Percentiles rank a stretch among this genome's conserved stretches.
Evolutionary conservation across 92 coral and sea anemone genomes (phyloP).

Genomic region (Phenganax marumi): DNA sequence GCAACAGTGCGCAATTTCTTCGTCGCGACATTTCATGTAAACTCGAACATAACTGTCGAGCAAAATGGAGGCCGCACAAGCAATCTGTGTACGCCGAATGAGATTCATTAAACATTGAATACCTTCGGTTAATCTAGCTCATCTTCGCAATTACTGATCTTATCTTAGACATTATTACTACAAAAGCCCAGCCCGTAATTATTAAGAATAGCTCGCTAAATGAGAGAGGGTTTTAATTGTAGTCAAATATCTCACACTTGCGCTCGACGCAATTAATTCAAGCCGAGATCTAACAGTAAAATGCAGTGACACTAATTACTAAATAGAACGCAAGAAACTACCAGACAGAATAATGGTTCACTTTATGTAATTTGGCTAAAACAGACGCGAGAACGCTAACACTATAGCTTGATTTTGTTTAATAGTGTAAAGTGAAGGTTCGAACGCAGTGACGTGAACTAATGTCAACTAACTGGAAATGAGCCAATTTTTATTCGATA

Average conservation of each 20-base stretch:
- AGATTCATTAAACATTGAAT: not conserved
- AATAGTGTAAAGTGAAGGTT: too few species aligned
- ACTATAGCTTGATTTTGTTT: too few species aligned
- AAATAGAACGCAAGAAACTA: not conserved
- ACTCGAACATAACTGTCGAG: not conserved
- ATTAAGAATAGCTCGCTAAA: conserved; percentile 10
- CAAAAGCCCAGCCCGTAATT: not conserved
- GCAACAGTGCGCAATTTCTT: too few species aligned
- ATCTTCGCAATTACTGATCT: not conserved
- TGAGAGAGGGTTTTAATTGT: not conserved
- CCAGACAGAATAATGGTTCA: too few species aligned
- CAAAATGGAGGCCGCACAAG: not conserved
- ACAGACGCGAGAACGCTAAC: too few species aligned
- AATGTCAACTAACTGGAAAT: too few species aligned
- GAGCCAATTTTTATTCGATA: too few species aligned
- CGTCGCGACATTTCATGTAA: not conserved
- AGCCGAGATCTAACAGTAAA: not conserved
- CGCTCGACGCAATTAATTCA: not conserved
- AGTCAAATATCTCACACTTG: not conserved
- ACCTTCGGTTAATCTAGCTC: not conserved
- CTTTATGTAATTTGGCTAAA: too few species aligned
- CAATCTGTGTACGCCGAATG: not conserved
- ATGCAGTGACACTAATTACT: not conserved
- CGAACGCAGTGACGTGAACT: too few species aligned
- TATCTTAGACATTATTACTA: not conserved